Base-by-base conservation (phyloP, 2,888 invertebrate genomes). In the Troilus luridus region DNA sequence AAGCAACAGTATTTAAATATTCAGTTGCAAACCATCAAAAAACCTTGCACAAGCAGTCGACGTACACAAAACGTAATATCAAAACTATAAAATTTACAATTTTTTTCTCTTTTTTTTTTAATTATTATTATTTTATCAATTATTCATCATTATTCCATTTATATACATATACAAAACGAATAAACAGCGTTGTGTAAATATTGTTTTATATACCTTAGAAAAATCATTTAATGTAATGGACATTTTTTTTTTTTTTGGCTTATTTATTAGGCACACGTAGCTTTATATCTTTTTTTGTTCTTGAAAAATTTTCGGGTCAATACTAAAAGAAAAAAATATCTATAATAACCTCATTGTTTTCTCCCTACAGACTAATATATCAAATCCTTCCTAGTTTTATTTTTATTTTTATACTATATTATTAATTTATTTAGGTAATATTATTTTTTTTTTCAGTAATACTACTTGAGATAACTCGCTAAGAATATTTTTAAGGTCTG, bases 31-130 rank as follows among this genome's bases (percentile, higher is more conserved):
- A 90, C 72, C 77, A 90, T 90, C 41, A 90, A 90, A 5, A 89
- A 89, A 85, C 54, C 62, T 72, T 90, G 90, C 90, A 90, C 90
- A 77, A 90, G 77, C 90, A 90, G 90, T 90, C 90, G 72, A 72
- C 90, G 72, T 90, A 90, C 90, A 72, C 67, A 90, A 90, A 90
- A 90, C 89, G 90, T 90, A 90, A 90, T 90, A 90, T 90, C 90
- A 90, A 90, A 90, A 90, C 85, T 90, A 90, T 90, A 85, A 90
- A 90, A 85, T 88, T 90, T 90, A 90, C 88, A 90, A 90, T 77
- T 67, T 90, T 62, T 90, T 88, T 59, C 60, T 88, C 9, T 60
- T 88, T 60, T 88, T n/a, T 58, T 56, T 56, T 27, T 88, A 41
- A 3, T 41, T 3, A 41, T 41, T 41, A 41, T 41, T 41, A 41